These are phyloP conservation scores for Dreissena rostriformis DNA, from an alignment of 1,140 invertebrate species.

Conservation along the genomic window DNA sequence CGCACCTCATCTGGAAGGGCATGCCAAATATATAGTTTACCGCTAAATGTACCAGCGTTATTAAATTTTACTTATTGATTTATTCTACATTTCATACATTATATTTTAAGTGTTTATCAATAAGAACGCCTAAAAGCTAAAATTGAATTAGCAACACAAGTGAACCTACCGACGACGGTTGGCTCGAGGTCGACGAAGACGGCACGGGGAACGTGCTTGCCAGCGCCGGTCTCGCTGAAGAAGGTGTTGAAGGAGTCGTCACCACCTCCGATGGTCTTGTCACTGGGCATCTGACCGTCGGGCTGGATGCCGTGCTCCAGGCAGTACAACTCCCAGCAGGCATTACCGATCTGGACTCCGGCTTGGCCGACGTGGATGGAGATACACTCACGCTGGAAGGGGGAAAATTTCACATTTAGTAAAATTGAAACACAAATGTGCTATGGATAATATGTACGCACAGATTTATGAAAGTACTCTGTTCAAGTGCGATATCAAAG, in stretches of 20 bases:
- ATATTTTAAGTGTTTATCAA: not conserved
- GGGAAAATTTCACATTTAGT: not conserved
- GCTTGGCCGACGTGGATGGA: conserved; percentile 93
- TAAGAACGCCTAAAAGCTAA: not conserved
- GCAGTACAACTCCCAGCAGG: conserved; percentile 86
- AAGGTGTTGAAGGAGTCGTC: conserved; percentile 56
- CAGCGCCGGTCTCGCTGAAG: conserved; percentile 82
- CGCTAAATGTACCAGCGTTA: too few relatives aligned
- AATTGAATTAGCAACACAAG: not conserved
- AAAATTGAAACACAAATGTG: not conserved
- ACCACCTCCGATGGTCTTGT: conserved; percentile 56
- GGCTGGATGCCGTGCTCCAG: conserved; percentile 94
- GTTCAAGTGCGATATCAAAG: not conserved
- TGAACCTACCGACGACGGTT: conserved; percentile 86
- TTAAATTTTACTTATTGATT: not conserved
- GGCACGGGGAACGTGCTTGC: conserved; percentile 89
- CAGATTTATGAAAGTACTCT: not conserved
- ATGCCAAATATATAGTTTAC: not conserved
- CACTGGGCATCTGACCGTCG: conserved; percentile 85
- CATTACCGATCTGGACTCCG: conserved; percentile 88
- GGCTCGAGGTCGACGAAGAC: conserved; percentile 92
- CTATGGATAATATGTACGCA: not conserved
- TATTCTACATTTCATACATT: not conserved
- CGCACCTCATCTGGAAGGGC: conserved; percentile 3
- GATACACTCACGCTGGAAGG: conserved; percentile 86